These are phyloP conservation scores for Chelonus insularis DNA, from an alignment of 1,140 invertebrate species.

Conservation along the genomic window DNA sequence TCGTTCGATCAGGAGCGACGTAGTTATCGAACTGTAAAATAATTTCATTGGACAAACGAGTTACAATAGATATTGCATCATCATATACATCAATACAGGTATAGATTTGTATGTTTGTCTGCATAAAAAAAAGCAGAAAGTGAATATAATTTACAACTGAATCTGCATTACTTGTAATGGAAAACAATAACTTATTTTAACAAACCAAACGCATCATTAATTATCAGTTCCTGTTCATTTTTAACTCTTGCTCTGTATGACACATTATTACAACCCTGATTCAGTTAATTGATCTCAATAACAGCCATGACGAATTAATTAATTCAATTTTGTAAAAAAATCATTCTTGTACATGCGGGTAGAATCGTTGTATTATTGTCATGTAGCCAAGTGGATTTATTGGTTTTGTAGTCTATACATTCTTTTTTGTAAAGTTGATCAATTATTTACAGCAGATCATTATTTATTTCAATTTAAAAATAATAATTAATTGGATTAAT, in stretches of 20 bases:
- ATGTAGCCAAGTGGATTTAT: too few relatives aligned
- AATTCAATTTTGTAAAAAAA: slow-evolving; percentile 1
- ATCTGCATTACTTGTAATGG: not conserved
- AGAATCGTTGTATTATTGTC: not conserved
- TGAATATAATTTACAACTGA: not conserved
- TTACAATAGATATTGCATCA: not conserved
- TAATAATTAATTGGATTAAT: too few relatives aligned
- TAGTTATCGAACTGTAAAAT: slow-evolving; percentile 13
- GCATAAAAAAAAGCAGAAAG: not conserved
- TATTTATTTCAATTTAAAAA: too few relatives aligned
- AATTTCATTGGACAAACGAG: slow-evolving; percentile 8
- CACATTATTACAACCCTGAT: not conserved
- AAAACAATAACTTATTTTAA: slow-evolving; percentile 6
- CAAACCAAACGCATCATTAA: not conserved
- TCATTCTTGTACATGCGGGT: not conserved
- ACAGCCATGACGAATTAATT: slow-evolving; percentile 3
- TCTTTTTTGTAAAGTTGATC: too few relatives aligned
- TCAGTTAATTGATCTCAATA: slow-evolving; percentile 12
- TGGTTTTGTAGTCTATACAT: too few relatives aligned
- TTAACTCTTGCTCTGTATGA: not conserved
- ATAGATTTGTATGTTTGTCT: too few relatives aligned
- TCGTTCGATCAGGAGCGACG: not conserved
- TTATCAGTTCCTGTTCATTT: not conserved
- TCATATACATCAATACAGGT: too few relatives aligned
- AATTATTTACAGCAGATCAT: too few relatives aligned